Conservation (phyloP, 1,140 invertebrate genomes). For the Homalodisca vitripennis region DNA sequence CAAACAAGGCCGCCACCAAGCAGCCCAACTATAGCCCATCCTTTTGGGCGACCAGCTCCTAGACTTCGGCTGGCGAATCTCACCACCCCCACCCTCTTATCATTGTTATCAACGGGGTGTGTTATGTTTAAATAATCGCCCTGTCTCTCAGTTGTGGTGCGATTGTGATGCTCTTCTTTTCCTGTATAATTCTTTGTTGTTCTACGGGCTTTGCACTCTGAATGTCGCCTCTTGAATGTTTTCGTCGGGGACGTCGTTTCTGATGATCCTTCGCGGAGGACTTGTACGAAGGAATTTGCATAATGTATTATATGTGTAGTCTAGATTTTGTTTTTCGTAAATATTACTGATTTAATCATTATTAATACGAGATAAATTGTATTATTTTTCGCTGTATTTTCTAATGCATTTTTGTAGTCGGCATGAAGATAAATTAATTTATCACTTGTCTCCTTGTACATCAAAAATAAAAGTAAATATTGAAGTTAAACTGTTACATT, state of each 20-base stretch:
- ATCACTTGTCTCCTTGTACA: conserved; percentile 21
- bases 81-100: no score
- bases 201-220: conserved; percentile 29
- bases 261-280: neutral
- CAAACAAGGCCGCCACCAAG: conserved; percentile 63
- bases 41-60: conserved; percentile 33
- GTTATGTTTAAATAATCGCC: no score
- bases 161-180: neutral
- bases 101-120: no score
- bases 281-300: conserved; percentile 20
- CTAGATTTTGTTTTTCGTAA: conserved; percentile 29
- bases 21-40: conserved; percentile 56
- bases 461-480: conserved; percentile 17
- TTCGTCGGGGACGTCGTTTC: neutral
- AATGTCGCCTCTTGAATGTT: conserved; percentile 23
- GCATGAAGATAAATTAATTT: conserved; percentile 12
- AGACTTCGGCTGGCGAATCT: no score
- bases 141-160: no score
- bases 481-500: neutral
- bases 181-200: conserved; percentile 16
- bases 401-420: conserved; percentile 32
- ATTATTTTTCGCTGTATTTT: conserved; percentile 34
- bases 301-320: conserved; percentile 33
- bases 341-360: conserved; percentile 10
- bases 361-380: conserved; percentile 15